Evolutionary conservation across 2,797 vertebrate genomes (phyloP), one percentile per base, ranked within the genome.

Genomic region (Propithecus perrieri): DNA sequence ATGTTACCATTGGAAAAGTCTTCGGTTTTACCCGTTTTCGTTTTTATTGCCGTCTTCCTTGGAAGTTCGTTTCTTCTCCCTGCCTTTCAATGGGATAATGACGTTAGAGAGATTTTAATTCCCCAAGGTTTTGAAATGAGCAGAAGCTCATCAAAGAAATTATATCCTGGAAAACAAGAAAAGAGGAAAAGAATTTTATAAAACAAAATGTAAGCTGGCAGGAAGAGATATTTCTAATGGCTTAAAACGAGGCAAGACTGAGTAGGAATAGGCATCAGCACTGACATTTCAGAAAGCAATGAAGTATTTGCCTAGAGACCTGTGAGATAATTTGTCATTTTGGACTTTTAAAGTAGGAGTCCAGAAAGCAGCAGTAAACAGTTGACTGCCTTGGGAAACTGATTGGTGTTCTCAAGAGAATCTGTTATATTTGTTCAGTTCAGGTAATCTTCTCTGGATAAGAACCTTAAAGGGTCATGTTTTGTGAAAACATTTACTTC

Each of bases 321-420:
- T 93, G 81, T 83, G 86, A 95, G 85, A 75, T 92, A 92, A 94
- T 95, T 97, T 96, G 91, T 96, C 89, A 97, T 87, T 94, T 93
- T 98, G 83, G 84, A 95, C 91, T 97, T 97, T 85, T 84, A 94
- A 96, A 96, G 69, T 38, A 91, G 90, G 33, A 96, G 41, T 96
- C 84, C 83, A 76, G 94, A 94, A 96, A 94, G 79, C 83, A 9
- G 28, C 41, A 75, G 91, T 88, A 80, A 97, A 81, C 81, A 79
- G 57, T 33, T 96, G 91, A 53, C 79, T 89, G 94, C 63, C 74
- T 78, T 89, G 93, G 85, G 35, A 97, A 91, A 94, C 91, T 46
- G 85, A 93, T 81, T 22, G 63, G 67, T 61, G 26, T 80, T 95
- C 69, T 96, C 74, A 41, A 46, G 83, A 87, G 89, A 93, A 94